These are phyloP conservation scores for Allolobophora icterica DNA, from an alignment of 2,888 invertebrate species.

Conservation along the genomic window DNA sequence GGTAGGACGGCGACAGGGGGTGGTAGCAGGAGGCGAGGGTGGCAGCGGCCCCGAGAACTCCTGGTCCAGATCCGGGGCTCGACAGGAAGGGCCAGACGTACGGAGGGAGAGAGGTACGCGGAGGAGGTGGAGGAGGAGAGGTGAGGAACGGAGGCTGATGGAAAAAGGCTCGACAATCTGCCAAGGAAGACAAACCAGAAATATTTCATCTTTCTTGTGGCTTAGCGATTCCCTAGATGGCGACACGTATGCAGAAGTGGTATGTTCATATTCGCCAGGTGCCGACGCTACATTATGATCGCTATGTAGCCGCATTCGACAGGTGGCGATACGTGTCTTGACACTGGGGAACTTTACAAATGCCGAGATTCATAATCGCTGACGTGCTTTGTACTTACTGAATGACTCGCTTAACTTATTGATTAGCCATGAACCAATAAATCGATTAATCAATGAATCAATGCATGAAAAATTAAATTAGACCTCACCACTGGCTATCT, in stretches of 20 bases:
- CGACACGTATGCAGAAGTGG: neutral
- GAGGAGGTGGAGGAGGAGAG: slow-evolving; percentile 36
- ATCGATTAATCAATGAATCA: no score
- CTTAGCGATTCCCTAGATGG: neutral
- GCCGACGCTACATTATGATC: no score
- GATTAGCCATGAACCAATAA: no score
- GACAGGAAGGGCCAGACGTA: slow-evolving; percentile 25
- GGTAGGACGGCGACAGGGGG: neutral
- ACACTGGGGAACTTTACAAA: no score
- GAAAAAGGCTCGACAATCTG: neutral
- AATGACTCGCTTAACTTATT: no score
- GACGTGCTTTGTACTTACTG: no score
- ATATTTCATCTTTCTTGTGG: no score
- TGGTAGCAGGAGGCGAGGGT: slow-evolving; percentile 14
- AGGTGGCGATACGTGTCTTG: no score
- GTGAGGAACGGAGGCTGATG: neutral
- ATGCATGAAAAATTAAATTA: no score
- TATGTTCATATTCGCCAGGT: neutral
- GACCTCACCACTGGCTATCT: no score
- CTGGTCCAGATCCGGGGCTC: neutral
- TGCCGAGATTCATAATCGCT: no score
- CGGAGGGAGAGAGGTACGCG: neutral
- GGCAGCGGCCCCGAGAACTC: neutral
- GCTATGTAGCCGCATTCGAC: no score
- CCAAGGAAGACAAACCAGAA: neutral